phyloP scores from a whole-genome alignment of 2,888 invertebrate species.

The Seira sanloemensis region DNA sequence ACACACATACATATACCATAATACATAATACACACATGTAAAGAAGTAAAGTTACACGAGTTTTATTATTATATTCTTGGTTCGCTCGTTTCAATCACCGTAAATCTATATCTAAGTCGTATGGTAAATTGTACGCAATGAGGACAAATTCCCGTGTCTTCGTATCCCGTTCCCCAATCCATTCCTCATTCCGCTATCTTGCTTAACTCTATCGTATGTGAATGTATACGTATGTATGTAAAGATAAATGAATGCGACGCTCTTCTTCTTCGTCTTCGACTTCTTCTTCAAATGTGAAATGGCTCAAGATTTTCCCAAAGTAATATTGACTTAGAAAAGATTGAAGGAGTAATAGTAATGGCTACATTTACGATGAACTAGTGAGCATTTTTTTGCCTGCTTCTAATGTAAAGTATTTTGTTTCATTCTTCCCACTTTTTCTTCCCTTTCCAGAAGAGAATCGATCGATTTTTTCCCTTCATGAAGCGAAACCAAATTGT shows the following conservation, averaged over 20 bases:
- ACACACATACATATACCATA: no score
- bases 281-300: not conserved
- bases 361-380: not conserved
- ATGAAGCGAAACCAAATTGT: conserved; percentile 2
- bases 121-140: not conserved
- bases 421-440: conserved; percentile 20
- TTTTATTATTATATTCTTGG: conserved; percentile 37
- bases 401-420: conserved; percentile 29
- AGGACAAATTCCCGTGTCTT: not conserved
- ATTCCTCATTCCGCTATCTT: conserved; percentile 43
- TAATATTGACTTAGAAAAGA: conserved; percentile 13
- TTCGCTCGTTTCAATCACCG: not conserved
- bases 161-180: not conserved
- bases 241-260: conserved; percentile 38
- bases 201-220: no score
- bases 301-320: not conserved
- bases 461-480: conserved; percentile 10
- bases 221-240: no score
- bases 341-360: conserved; percentile 25
- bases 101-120: not conserved
- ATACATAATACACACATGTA: no score
- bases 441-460: conserved; percentile 17
- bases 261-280: no score
- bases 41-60: conserved; percentile 14
- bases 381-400: not conserved